Percentiles rank a stretch among this genome's conserved stretches.
Conservation (phyloP, 2,113 vertebrate species). For the Tachuris rubrigastra region DNA sequence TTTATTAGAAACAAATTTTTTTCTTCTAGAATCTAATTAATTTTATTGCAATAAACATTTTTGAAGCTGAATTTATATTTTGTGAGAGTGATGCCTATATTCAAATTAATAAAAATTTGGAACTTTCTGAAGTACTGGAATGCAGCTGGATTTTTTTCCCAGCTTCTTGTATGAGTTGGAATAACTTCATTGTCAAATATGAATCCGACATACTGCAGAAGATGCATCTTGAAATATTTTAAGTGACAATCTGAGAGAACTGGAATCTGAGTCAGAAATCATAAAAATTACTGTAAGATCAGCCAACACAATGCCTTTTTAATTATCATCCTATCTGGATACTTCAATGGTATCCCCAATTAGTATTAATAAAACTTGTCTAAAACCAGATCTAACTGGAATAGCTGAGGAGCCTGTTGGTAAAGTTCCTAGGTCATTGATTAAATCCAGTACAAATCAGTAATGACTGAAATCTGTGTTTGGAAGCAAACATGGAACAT, state of each 20-base stretch:
- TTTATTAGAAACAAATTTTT: background rate
- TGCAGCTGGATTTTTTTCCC: background rate
- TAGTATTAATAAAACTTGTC: conserved; percentile 16
- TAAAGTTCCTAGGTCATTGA: conserved; percentile 23
- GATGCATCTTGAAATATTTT: conserved; percentile 41
- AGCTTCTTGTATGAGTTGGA: conserved; percentile 2
- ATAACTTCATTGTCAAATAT: background rate
- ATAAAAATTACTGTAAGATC: background rate
- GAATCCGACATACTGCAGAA: conserved; percentile 21
- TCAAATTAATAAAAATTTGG: conserved; percentile 18
- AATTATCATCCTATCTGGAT: conserved; percentile 19
- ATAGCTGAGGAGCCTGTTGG: background rate
- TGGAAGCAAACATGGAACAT: conserved; percentile 17
- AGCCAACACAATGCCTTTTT: conserved; percentile 5
- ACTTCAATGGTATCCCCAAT: background rate
- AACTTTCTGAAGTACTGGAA: conserved; percentile 20
- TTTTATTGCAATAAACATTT: background rate
- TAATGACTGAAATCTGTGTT: background rate
- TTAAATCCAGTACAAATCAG: conserved; percentile 41
- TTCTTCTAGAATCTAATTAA: background rate
- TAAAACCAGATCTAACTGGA: conserved; percentile 31
- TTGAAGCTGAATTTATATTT: background rate
- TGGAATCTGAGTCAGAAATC: conserved; percentile 21
- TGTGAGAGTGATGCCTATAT: background rate
- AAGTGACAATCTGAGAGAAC: background rate